phyloP scores from a whole-genome alignment of 1,140 invertebrate species.

The Anadara kagoshimensis region DNA sequence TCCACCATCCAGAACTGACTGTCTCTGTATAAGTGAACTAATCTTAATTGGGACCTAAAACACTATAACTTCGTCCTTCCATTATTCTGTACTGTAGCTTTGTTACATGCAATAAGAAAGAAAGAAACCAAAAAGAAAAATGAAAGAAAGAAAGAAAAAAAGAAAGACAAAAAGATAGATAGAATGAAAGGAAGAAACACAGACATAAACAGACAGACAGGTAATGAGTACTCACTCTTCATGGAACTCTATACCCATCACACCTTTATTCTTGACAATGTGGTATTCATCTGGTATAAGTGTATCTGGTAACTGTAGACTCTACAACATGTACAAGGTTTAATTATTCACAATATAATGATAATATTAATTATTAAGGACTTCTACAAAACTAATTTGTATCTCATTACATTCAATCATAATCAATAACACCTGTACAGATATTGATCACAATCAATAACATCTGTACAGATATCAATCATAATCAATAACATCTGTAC shows the following conservation, averaged over 20 bases:
- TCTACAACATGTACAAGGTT: conserved; percentile 45
- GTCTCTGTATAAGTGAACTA: too few relatives aligned
- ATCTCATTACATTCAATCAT: not conserved
- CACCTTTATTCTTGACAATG: conserved; percentile 73
- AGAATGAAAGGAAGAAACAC: not conserved
- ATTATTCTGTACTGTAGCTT: too few relatives aligned
- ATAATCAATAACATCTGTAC: too few relatives aligned
- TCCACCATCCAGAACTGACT: too few relatives aligned
- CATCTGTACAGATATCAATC: too few relatives aligned
- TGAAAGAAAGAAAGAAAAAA: not conserved
- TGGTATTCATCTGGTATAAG: conserved; percentile 73
- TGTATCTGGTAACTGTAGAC: conserved; percentile 67
- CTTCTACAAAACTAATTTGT: not conserved
- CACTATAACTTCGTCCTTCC: too few relatives aligned
- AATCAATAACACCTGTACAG: too few relatives aligned
- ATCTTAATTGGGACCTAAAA: too few relatives aligned
- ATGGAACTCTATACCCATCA: conserved; percentile 69
- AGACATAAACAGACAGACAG: not conserved
- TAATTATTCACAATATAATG: not conserved
- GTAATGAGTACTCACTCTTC: conserved; percentile 65
- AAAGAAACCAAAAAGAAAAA: too few relatives aligned
- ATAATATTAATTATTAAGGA: not conserved
- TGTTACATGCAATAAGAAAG: too few relatives aligned
- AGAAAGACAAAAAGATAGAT: not conserved
- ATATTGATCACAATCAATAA: too few relatives aligned